These are phyloP conservation scores for Gorsachius goisagi DNA, from an alignment of 2,113 vertebrate species.

Conservation along the genomic window DNA sequence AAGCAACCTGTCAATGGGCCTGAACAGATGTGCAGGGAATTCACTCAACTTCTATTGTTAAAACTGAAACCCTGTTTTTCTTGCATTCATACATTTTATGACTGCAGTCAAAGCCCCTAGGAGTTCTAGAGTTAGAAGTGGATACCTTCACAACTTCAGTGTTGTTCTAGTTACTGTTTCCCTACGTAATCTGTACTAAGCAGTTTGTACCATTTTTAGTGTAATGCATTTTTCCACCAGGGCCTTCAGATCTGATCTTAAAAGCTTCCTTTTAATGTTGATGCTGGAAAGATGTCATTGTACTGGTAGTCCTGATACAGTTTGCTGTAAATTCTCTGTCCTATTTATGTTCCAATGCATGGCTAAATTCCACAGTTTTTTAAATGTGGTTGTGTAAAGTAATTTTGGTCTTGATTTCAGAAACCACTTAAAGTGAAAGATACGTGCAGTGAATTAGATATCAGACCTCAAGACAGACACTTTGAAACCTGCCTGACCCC, in stretches of 20 bases:
- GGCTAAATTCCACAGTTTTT: background rate
- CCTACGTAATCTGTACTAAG: background rate
- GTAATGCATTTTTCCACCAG: background rate
- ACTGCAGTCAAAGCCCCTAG: rapidly evolving
- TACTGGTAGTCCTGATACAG: background rate
- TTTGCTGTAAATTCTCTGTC: background rate
- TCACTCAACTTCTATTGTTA: background rate
- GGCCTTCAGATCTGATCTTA: background rate
- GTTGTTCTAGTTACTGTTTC: background rate
- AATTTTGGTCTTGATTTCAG: background rate
- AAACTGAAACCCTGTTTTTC: background rate
- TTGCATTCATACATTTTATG: background rate
- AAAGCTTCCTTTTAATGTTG: background rate
- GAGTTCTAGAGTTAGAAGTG: background rate
- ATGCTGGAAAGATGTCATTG: background rate
- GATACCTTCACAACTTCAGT: background rate
- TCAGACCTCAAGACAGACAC: background rate
- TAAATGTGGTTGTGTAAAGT: background rate
- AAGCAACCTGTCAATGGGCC: background rate
- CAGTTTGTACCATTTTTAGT: background rate
- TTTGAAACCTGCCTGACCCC: background rate
- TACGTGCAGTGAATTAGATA: background rate
- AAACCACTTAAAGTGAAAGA: background rate
- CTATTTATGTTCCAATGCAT: background rate
- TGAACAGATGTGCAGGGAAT: background rate